Conservation (phyloP, 1,140 invertebrate genomes). For the Bicyclus anynana region DNA sequence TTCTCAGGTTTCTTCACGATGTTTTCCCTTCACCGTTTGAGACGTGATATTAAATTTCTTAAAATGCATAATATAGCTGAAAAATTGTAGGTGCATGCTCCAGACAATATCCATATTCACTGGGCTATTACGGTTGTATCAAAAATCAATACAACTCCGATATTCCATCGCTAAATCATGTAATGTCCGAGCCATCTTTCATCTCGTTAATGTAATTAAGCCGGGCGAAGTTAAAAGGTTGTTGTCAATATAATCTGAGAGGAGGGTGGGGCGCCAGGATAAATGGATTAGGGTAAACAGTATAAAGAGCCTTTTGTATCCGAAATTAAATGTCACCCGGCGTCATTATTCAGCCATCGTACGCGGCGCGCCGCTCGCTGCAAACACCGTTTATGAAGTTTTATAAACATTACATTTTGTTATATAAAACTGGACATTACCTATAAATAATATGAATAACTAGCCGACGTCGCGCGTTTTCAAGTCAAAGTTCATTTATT, state of each 20-base stretch:
- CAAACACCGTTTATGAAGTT: background rate
- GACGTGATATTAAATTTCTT: too few relatives aligned
- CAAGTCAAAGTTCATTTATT: too few relatives aligned
- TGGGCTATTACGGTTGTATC: too few relatives aligned
- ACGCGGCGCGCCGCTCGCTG: background rate
- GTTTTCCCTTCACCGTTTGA: too few relatives aligned
- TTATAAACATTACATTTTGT: background rate
- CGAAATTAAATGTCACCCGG: slow-evolving; percentile 71
- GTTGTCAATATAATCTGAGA: slow-evolving; percentile 57
- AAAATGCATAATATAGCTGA: too few relatives aligned
- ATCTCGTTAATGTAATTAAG: slow-evolving; percentile 49
- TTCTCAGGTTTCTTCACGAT: too few relatives aligned
- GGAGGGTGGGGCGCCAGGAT: slow-evolving; percentile 29
- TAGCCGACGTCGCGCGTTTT: too few relatives aligned
- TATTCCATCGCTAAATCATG: background rate
- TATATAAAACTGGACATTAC: too few relatives aligned
- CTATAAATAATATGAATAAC: too few relatives aligned
- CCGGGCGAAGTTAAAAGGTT: slow-evolving; percentile 52
- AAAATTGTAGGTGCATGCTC: too few relatives aligned
- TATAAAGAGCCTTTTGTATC: slow-evolving; percentile 72
- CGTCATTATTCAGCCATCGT: slow-evolving; percentile 66
- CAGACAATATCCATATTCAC: too few relatives aligned
- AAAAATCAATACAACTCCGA: background rate
- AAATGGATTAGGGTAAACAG: slow-evolving; percentile 72
- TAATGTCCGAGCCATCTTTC: slow-evolving; percentile 9